Base-by-base conservation (phyloP, 2,797 vertebrate species). In the Sebastes nivosus region DNA sequence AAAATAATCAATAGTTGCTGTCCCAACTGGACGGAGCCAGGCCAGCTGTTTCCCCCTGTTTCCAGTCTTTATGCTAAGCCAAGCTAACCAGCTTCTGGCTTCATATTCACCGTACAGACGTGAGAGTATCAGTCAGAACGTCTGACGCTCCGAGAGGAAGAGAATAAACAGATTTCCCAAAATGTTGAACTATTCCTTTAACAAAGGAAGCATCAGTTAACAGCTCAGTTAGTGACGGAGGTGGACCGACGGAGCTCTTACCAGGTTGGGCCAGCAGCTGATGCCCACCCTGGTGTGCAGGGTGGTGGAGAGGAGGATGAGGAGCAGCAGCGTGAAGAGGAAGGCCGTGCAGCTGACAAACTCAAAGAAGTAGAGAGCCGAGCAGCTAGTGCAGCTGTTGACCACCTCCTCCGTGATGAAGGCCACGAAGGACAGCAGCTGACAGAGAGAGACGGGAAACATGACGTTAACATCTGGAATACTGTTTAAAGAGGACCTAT, bases 321-420 rank as follows among this genome's bases (percentile, higher is more conserved):
- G 80, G 24, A 98, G 94, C 10, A 97, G 92, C 18, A 96, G 66
- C 4, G 96, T 96, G 93, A 98, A 95, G 75, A 99, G 95, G 86
- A 97, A 97, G 79, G 97, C 96, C 0, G 94, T 96, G 92, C 96
- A 97, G 94, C 97, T 99, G 59, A 94, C 79, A 36, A 99, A 98
- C 84, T 99, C 98, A 42, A 99, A 99, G 84, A 98, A 95, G 92
- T 99, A 99, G 68, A 99, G 96, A 0, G 96, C 91, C 0, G 27
- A 1, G 68, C 97, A 99, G 10, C 1, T 8, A 0, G n/a, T 20
- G 24, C 97, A 98, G 16, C 80, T 86, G 0, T 38, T 73, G 18
- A 99, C 96, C 1, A 96, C 25, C 86, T 99, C 98, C 93, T 98
- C 98, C 93, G 96, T 94, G 88, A 98, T 6, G 69, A 99, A 97